phyloP scores from a whole-genome alignment of 2,888 invertebrate species.

The Drosophila setosimentum region DNA sequence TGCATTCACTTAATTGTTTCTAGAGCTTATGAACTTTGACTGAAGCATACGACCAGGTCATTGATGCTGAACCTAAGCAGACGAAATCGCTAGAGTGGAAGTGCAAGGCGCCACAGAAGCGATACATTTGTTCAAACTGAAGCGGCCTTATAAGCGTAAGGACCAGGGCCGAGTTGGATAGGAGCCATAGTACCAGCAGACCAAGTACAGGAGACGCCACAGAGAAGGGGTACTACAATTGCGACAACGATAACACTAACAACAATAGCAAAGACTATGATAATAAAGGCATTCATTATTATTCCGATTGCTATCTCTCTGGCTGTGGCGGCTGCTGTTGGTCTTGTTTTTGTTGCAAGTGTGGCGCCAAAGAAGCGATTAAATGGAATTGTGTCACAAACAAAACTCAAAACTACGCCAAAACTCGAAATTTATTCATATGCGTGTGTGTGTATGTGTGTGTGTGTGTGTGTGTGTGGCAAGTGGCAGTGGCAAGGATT shows the following conservation, averaged over 20 bases:
- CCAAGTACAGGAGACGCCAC: conserved; percentile 45
- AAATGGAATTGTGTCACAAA: conserved; percentile 81
- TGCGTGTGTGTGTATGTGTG: not conserved
- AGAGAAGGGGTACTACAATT: conserved; percentile 62
- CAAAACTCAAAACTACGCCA: conserved; percentile 61
- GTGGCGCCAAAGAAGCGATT: conserved; percentile 82
- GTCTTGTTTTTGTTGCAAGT: conserved; percentile 43
- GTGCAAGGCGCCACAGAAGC: conserved; percentile 25
- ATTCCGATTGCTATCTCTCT: conserved; percentile 66
- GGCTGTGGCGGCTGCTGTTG: conserved; percentile 21
- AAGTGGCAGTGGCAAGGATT: conserved; percentile 32
- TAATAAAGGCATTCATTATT: conserved; percentile 79
- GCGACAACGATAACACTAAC: conserved; percentile 27
- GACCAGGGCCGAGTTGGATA: conserved; percentile 6
- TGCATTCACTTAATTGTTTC: not conserved
- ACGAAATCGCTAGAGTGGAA: conserved; percentile 1
- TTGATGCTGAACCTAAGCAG: not conserved
- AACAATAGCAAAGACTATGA: conserved; percentile 61
- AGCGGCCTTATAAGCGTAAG: conserved; percentile 33
- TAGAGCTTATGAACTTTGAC: not conserved
- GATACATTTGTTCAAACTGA: conserved; percentile 52
- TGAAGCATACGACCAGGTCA: conserved; percentile 2
- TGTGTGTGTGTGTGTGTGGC: not conserved
- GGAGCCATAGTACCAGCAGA: conserved; percentile 15
- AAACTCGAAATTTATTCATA: conserved; percentile 60